Percentiles rank a stretch among this genome's conserved stretches.
phyloP scores from a whole-genome alignment of 1,140 invertebrate species.

The Apis laboriosa region DNA sequence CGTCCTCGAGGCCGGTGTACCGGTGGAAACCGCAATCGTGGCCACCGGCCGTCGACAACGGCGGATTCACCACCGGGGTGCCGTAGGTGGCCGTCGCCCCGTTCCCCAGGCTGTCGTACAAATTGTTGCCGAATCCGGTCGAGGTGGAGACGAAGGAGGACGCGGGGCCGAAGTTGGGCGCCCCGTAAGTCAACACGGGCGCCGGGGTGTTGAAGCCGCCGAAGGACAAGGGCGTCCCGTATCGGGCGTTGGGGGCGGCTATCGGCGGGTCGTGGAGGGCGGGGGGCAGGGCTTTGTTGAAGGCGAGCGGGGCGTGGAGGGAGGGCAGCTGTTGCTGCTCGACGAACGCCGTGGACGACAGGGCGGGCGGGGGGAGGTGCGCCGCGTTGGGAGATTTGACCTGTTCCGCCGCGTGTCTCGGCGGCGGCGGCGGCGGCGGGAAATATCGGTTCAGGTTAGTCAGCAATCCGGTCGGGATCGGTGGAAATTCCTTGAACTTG shows the following conservation, averaged over 20 bases:
- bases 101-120: conserved; percentile 68
- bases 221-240: conserved; percentile 76
- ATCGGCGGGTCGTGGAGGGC: conserved; percentile 60
- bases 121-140: conserved; percentile 65
- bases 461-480: conserved; percentile 83
- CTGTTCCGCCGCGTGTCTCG: conserved; percentile 67
- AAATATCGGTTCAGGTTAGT: conserved; percentile 79
- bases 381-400: conserved; percentile 68
- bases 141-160: conserved; percentile 66
- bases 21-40: conserved; percentile 66
- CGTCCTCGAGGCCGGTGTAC: conserved; percentile 13
- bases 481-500: conserved; percentile 86
- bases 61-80: conserved; percentile 61
- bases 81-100: conserved; percentile 71
- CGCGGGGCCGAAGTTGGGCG: conserved; percentile 75
- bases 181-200: conserved; percentile 75
- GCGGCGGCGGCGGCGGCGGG: conserved; percentile 72
- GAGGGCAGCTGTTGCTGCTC: conserved; percentile 68
- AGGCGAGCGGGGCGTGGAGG: conserved; percentile 63
- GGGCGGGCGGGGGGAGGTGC: conserved; percentile 52
- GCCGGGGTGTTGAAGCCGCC: conserved; percentile 75
- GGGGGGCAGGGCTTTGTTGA: conserved; percentile 48
- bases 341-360: conserved; percentile 43
- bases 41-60: conserved; percentile 46
- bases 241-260: conserved; percentile 75